phyloP scores from a whole-genome alignment of 2,888 invertebrate species.

The Pollenia amentaria region DNA sequence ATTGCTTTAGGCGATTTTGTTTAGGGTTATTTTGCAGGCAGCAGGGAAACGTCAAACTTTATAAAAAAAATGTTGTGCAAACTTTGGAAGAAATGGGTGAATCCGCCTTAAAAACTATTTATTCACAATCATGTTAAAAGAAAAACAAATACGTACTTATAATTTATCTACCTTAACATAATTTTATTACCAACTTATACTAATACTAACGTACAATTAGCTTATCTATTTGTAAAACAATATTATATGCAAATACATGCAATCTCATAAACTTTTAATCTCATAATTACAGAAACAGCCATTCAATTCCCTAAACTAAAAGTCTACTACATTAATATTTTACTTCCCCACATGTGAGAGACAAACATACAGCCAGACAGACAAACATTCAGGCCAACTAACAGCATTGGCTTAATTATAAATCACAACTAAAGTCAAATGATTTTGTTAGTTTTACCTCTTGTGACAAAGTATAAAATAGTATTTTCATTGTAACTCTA shows the following conservation, averaged over 20 bases:
- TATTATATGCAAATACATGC: conserved; percentile 6
- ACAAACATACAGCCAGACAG: background rate
- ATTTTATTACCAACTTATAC: background rate
- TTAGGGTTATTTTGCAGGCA: no score
- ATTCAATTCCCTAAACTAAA: background rate
- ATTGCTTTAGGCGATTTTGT: no score
- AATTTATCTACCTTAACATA: background rate
- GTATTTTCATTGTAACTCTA: background rate
- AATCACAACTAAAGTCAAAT: conserved; percentile 29
- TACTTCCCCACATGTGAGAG: background rate
- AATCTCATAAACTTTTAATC: conserved; percentile 20
- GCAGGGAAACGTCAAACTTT: no score
- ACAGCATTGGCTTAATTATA: conserved; percentile 28
- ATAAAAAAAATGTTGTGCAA: no score
- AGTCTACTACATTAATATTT: background rate
- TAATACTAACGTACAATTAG: background rate
- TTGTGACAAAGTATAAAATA: background rate
- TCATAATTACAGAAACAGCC: conserved; percentile 9
- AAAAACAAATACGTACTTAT: no score
- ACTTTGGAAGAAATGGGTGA: no score
- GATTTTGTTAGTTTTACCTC: conserved; percentile 29
- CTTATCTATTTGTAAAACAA: background rate
- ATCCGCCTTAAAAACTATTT: no score
- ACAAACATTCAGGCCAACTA: background rate
- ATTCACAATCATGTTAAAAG: no score